Conservation (phyloP, 2,888 invertebrate genomes). For the Spodoptera picta region DNA sequence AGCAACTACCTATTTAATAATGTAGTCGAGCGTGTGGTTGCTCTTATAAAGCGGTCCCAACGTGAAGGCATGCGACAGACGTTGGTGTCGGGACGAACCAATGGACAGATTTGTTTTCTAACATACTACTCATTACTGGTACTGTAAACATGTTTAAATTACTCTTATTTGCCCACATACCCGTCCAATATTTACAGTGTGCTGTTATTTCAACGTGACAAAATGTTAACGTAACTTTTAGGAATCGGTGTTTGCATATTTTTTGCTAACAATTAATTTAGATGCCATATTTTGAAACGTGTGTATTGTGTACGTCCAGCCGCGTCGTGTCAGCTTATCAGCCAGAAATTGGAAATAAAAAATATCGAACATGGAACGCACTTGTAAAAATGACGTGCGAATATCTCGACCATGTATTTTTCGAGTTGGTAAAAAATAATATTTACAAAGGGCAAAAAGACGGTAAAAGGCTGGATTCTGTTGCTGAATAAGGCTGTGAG, state of each 20-base stretch:
- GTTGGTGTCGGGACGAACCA: constrained; percentile 30
- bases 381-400: constrained; percentile 57
- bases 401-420: constrained; percentile 46
- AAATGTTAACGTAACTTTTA: constrained; percentile 4
- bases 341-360: constrained; percentile 39
- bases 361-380: constrained; percentile 45
- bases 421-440: constrained; percentile 56
- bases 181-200: neutral
- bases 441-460: constrained; percentile 68
- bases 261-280: constrained; percentile 16
- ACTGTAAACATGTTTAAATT: constrained; percentile 23
- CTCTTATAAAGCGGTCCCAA: constrained; percentile 59
- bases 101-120: constrained; percentile 48
- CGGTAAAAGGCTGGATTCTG: constrained; percentile 62
- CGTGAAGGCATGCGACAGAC: constrained; percentile 64
- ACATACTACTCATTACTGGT: constrained; percentile 25
- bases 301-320: constrained; percentile 12
- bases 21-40: constrained; percentile 59
- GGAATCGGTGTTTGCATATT: constrained; percentile 2
- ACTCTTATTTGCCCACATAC: constrained; percentile 1
- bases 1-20: constrained; percentile 58
- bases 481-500: constrained; percentile 69
- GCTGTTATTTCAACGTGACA: neutral
- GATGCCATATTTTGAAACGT: constrained; percentile 8
- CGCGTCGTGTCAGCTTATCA: constrained; percentile 27